Percentiles rank a stretch among this genome's conserved stretches.
Evolutionary conservation across 2,113 vertebrate species (phyloP).

Genomic region (Empidonax traillii): DNA sequence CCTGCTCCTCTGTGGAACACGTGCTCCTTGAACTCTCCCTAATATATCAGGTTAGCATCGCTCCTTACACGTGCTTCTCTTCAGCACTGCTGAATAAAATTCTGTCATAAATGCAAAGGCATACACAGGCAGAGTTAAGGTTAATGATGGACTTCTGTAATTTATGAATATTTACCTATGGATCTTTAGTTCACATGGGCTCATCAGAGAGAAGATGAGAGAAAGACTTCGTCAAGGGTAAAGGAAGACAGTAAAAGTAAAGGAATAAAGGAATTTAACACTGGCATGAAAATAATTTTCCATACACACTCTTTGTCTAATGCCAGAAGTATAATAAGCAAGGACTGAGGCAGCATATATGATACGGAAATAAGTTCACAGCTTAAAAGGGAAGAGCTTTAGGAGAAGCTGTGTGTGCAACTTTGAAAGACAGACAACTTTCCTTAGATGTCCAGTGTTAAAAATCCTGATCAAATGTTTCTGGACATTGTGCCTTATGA

Average conservation of each 20-base stretch:
- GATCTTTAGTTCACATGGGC: background rate
- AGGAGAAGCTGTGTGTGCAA: background rate
- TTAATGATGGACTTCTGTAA: slow-evolving; percentile 23
- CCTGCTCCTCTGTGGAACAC: background rate
- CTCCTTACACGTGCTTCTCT: background rate
- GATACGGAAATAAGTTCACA: background rate
- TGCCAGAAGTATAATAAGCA: background rate
- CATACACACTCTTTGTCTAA: background rate
- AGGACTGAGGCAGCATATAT: background rate
- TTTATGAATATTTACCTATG: slow-evolving; percentile 32
- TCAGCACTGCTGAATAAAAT: background rate
- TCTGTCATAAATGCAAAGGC: slow-evolving; percentile 20
- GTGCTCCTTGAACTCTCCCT: background rate
- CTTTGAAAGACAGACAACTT: background rate
- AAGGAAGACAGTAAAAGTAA: background rate
- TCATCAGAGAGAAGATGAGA: background rate
- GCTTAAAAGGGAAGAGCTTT: background rate
- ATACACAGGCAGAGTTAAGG: slow-evolving; percentile 15
- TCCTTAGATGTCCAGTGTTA: background rate
- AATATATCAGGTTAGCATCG: background rate
- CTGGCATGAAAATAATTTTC: background rate
- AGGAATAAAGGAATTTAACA: background rate
- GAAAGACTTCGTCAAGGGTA: background rate
- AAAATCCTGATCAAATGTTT: background rate
- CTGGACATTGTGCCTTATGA: background rate